These are phyloP conservation scores for Psittacula cyanocephala DNA, from an alignment of 2,113 vertebrate species.

Conservation along the genomic window DNA sequence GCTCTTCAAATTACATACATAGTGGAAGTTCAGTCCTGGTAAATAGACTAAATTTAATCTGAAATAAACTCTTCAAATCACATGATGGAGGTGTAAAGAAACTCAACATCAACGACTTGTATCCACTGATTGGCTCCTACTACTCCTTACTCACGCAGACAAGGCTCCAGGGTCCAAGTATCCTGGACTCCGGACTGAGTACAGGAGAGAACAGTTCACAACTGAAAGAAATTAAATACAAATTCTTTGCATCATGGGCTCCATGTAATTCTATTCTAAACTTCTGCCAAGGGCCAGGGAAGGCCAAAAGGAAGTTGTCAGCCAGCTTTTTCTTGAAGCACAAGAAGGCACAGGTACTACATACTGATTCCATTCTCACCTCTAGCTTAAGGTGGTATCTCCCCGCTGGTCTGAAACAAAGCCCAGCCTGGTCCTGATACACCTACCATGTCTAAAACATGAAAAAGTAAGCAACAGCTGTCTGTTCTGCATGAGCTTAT, in stretches of 20 bases:
- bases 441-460: background rate
- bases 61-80: background rate
- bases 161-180: fast-evolving
- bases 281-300: background rate
- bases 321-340: background rate
- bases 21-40: background rate
- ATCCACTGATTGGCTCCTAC: background rate
- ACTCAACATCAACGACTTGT: background rate
- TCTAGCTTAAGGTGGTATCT: background rate
- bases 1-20: background rate
- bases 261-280: background rate
- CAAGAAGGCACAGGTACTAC: background rate
- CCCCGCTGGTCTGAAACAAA: background rate
- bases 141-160: background rate
- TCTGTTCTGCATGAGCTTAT: background rate
- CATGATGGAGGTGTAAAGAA: background rate
- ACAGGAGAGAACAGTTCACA: background rate
- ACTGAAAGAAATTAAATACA: background rate
- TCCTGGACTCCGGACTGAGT: background rate
- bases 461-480: background rate
- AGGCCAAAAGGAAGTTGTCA: background rate
- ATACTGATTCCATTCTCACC: background rate
- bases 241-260: background rate
- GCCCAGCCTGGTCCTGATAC: background rate
- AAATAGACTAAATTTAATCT: background rate